Percentiles rank a stretch among this genome's conserved stretches.
phyloP scores from a whole-genome alignment of 64 coral and sea anemone genomes.

The Montipora efflorescens region DNA sequence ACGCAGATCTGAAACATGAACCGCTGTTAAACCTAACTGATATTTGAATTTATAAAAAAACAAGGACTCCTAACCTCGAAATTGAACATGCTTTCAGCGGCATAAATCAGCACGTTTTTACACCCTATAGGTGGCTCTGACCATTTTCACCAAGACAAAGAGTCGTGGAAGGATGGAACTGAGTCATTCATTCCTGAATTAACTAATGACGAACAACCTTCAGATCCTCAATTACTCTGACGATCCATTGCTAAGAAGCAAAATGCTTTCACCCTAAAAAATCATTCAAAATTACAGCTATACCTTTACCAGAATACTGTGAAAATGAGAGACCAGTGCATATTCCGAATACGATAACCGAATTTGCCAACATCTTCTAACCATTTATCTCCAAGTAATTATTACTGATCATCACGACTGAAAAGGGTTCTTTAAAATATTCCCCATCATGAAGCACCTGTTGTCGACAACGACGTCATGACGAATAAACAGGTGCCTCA shows the following conservation, averaged over 20 bases:
- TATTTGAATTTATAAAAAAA: too few relatives aligned
- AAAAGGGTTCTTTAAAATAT: background rate
- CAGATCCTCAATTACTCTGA: background rate
- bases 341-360: background rate
- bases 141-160: background rate
- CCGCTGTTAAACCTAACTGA: too few relatives aligned
- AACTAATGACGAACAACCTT: background rate
- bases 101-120: too few relatives aligned
- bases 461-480: background rate
- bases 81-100: too few relatives aligned
- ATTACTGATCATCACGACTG: background rate
- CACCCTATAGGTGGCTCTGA: background rate
- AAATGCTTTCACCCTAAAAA: background rate
- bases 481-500: slow-evolving; percentile 20
- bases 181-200: background rate
- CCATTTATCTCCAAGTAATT: background rate
- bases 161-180: background rate
- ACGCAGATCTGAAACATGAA: too few relatives aligned
- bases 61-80: too few relatives aligned
- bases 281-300: background rate
- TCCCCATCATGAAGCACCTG: slow-evolving; percentile 1
- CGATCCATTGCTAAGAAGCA: too few relatives aligned
- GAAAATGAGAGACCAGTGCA: background rate
- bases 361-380: background rate
- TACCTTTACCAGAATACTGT: slow-evolving; percentile 10